Conservation (phyloP, 2,797 vertebrate species). For the Tympanoctomys barrerae region DNA sequence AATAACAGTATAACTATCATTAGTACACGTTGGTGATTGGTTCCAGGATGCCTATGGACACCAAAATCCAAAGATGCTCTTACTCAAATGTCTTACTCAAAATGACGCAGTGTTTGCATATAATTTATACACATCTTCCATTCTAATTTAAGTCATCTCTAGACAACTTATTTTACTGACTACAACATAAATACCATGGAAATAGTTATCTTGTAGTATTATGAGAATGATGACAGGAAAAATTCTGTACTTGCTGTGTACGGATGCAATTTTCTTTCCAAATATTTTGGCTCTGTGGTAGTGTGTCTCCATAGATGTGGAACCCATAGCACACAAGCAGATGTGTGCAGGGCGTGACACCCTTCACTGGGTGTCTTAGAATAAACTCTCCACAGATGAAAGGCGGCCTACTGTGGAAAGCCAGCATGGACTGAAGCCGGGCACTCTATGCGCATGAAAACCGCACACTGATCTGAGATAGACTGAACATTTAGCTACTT, state of each 20-base stretch:
- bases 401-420: neutral
- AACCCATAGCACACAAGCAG: no score
- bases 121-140: neutral
- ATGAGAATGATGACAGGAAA: neutral
- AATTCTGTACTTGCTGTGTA: neutral
- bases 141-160: neutral
- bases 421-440: neutral
- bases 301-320: neutral
- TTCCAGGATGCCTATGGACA: neutral
- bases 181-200: no score
- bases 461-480: no score
- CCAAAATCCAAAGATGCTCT: neutral
- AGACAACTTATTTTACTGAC: neutral
- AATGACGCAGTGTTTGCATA: neutral
- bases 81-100: neutral
- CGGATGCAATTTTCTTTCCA: neutral
- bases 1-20: neutral
- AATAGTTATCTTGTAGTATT: neutral
- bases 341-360: neutral
- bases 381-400: neutral
- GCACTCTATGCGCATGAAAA: neutral
- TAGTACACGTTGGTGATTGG: neutral
- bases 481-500: neutral
- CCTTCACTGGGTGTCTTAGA: neutral
- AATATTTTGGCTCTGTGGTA: neutral